Evolutionary conservation across 2,888 invertebrate genomes (phyloP).

Genomic region (Drosophila monieri): DNA sequence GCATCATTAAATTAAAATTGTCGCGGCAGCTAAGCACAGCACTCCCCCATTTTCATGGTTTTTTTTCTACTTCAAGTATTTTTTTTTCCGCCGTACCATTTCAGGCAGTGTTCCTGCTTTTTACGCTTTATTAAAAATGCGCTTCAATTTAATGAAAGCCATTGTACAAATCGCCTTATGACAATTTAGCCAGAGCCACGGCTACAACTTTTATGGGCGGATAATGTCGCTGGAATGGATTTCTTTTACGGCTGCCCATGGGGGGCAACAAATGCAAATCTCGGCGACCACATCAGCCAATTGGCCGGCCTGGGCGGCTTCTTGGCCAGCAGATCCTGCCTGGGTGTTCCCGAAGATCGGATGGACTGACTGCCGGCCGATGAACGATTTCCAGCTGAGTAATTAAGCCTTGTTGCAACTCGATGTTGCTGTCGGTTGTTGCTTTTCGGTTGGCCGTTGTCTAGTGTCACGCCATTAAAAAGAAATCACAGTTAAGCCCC

Average conservation of each 20-base stretch:
- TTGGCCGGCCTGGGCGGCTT: slow-evolving; percentile 25
- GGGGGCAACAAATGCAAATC: slow-evolving; percentile 63
- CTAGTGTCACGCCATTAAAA: slow-evolving; percentile 80
- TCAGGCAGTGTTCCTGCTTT: slow-evolving; percentile 17
- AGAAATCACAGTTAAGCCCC: slow-evolving; percentile 74
- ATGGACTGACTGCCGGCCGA: slow-evolving; percentile 21
- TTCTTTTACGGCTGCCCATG: slow-evolving; percentile 55
- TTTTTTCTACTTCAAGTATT: slow-evolving; percentile 54
- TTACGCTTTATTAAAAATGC: slow-evolving; percentile 79
- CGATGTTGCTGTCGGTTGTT: slow-evolving; percentile 42
- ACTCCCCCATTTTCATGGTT: slow-evolving; percentile 22
- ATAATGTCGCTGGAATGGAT: slow-evolving; percentile 78
- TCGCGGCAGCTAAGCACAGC: slow-evolving; percentile 58
- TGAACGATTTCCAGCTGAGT: slow-evolving; percentile 75
- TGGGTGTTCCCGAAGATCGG: slow-evolving; percentile 74
- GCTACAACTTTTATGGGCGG: slow-evolving; percentile 74
- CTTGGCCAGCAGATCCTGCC: slow-evolving; percentile 39
- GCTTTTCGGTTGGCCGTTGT: slow-evolving; percentile 55
- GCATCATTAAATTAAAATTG: slow-evolving; percentile 80
- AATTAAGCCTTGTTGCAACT: slow-evolving; percentile 74
- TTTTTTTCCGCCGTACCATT: slow-evolving; percentile 2
- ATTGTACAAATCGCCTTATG: slow-evolving; percentile 81
- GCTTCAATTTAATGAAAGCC: slow-evolving; percentile 77
- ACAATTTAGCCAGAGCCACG: slow-evolving; percentile 66
- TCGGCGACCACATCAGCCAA: slow-evolving; percentile 54